Base-by-base conservation (phyloP, 2,113 vertebrate genomes). In the Pollachius pollachius region DNA sequence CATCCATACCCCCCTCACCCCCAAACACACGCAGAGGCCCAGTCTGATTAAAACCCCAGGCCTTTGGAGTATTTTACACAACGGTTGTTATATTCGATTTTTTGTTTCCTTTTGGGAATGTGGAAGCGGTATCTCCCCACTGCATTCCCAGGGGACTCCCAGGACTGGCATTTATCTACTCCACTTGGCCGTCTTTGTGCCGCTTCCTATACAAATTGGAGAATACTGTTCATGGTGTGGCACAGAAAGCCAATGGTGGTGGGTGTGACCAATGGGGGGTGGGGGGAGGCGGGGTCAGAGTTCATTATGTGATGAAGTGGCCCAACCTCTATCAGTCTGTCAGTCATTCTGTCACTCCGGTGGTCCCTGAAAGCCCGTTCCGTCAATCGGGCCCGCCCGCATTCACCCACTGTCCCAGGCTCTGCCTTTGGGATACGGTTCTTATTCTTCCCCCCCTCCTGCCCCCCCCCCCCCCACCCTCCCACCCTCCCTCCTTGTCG, bases 251-350 rank as follows among this genome's bases (percentile, higher is more conserved):
- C 79, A 85, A 79, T 66, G 67, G 78, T 88, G 87, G 82, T 85
- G 76, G 83, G 86, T 84, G 89, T 89, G 89, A 90, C 88, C 34
- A 87, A 87, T 88, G 37, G 37, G 37, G 37, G 11, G 34, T 6
- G 37, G 37, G 37, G 11, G 37, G 37, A 66, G 73, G 62, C 48
- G 37, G 75, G 86, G 77, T 90, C 84, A 79, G 81, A 82, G 88
- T 83, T 82, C 75, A 12, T 68, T 12, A 54, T 76, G 87, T 90
- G 89, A 92, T 91, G 88, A 90, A 91, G 90, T 92, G 87, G 82
- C 90, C 75, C 68, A 54, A 85, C 88, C 85, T 90, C 89, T 83
- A 84, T 89, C 87, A 88, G 67, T 86, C 84, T 90, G 90, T 92
- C 90, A 90, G 87, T 92, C 87, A 91, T 81, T 78, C 83, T 80